Conservation (phyloP, 2,797 vertebrate genomes). For the Bucorvus abyssinicus region DNA sequence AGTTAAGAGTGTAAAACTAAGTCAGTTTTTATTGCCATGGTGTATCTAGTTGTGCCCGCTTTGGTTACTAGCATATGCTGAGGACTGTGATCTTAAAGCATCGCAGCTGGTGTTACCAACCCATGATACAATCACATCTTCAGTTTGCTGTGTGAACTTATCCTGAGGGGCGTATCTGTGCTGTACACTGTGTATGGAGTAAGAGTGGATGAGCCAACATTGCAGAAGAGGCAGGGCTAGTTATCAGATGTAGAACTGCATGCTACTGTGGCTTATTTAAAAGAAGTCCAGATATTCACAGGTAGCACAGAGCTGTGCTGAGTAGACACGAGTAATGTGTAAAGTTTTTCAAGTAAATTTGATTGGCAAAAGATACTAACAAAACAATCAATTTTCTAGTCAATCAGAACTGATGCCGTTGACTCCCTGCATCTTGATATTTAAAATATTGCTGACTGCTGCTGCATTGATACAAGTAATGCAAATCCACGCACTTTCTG, state of each 20-base stretch:
- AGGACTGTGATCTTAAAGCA: not conserved
- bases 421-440: not conserved
- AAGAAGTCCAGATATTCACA: not conserved
- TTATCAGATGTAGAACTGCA: not conserved
- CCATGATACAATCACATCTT: not conserved
- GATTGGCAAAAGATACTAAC: not conserved
- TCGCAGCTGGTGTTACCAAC: not conserved
- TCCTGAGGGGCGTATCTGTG: not conserved
- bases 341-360: not conserved
- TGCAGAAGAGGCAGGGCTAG: not conserved
- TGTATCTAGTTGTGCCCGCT: not conserved
- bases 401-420: not conserved
- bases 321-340: not conserved
- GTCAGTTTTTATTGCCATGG: not conserved
- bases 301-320: not conserved
- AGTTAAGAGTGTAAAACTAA: not conserved
- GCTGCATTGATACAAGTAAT: not conserved
- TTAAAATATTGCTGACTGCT: conserved; percentile 26
- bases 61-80: not conserved
- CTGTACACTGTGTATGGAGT: not conserved
- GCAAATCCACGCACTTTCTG: conserved; percentile 7
- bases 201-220: not conserved
- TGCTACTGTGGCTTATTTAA: not conserved
- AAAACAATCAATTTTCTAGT: not conserved
- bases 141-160: not conserved